Percentiles rank a stretch among this genome's conserved stretches.
phyloP scores from a whole-genome alignment of 2,113 vertebrate genomes.

The Rhinichthys klamathensis region DNA sequence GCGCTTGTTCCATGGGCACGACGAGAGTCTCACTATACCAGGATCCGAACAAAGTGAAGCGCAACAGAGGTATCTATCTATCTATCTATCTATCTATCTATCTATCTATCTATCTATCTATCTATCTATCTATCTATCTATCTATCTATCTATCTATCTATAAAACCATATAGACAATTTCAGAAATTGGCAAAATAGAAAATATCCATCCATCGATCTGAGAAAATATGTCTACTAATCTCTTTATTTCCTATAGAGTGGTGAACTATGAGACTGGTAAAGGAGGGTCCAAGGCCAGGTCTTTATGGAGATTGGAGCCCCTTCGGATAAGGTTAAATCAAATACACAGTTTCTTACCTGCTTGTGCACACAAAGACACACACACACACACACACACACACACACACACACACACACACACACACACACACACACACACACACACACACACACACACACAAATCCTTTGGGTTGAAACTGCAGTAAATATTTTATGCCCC shows the following conservation, averaged over 20 bases:
- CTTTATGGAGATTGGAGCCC: conserved; percentile 94
- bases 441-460: conserved; percentile 20
- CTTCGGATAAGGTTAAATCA: conserved; percentile 90
- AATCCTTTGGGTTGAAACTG: conserved; percentile 42
- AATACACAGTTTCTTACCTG: conserved; percentile 36
- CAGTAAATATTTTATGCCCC: conserved; percentile 48
- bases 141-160: background rate
- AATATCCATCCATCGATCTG: background rate
- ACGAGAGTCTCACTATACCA: conserved; percentile 93
- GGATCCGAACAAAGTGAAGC: conserved; percentile 85
- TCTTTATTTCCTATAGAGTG: conserved; percentile 75
- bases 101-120: background rate
- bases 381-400: background rate
- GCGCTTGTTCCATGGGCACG: conserved; percentile 92
- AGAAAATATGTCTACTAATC: background rate
- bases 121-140: background rate
- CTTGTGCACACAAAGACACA: conserved; percentile 15
- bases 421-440: no score
- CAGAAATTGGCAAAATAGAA: no score
- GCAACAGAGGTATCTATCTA: conserved; percentile 80
- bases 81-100: background rate
- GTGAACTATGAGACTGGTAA: conserved; percentile 92
- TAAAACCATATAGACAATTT: no score
- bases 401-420: no score
- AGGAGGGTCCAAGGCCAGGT: conserved; percentile 86